Conservation (phyloP, 2,797 vertebrate species). For the Lithobates sylvaticus region DNA sequence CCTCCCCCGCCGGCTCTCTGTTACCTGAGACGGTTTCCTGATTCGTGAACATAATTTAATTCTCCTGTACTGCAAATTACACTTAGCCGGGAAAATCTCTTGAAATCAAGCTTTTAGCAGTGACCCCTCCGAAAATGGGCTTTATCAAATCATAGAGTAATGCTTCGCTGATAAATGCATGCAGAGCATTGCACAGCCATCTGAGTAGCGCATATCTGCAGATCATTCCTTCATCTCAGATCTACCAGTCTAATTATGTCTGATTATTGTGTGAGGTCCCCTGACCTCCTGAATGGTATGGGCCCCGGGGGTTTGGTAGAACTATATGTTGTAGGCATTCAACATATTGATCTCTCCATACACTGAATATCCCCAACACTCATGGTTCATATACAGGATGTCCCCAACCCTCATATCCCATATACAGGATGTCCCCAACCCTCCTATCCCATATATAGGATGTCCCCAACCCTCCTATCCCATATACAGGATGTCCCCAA, state of each 20-base stretch:
- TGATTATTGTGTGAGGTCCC: neutral
- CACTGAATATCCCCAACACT: no score
- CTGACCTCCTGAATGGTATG: neutral
- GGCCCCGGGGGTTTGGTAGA: neutral
- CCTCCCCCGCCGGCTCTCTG: neutral
- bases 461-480: no score
- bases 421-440: no score
- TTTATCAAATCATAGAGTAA: slow-evolving; percentile 57
- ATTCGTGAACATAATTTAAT: slow-evolving; percentile 55
- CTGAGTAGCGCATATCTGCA: neutral
- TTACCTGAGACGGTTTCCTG: slow-evolving; percentile 47
- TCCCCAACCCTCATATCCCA: no score
- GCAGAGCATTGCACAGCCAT: slow-evolving; percentile 32
- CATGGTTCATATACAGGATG: no score
- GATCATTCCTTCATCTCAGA: slow-evolving; percentile 19
- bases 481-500: no score
- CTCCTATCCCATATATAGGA: no score
- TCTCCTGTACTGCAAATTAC: slow-evolving; percentile 46
- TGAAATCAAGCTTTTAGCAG: slow-evolving; percentile 49
- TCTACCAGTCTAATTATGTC: neutral
- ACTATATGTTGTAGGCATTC: neutral
- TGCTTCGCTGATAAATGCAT: slow-evolving; percentile 46
- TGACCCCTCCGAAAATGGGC: slow-evolving; percentile 31
- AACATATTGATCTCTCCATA: neutral
- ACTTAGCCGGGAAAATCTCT: slow-evolving; percentile 40